A percentile compares a stretch with the other conserved stretches of the same genome.
Conservation (phyloP, 2,888 invertebrate genomes). For the Phorcus lineatus region DNA sequence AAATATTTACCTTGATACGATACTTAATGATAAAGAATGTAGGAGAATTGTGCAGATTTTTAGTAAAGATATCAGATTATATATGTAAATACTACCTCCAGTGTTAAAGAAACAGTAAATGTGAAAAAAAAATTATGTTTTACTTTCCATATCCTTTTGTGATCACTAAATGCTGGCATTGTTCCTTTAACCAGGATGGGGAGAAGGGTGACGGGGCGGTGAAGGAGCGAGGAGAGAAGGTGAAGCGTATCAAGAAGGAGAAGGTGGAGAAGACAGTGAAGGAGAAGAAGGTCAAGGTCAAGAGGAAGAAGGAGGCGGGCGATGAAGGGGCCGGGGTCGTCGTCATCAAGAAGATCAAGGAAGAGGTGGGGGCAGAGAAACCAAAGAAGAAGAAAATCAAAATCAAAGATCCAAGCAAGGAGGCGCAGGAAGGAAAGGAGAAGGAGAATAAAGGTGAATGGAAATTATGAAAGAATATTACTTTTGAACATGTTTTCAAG, state of each 20-base stretch:
- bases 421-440: slow-evolving; percentile 32
- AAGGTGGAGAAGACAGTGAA: slow-evolving; percentile 55
- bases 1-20: no score
- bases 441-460: slow-evolving; percentile 31
- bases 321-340: slow-evolving; percentile 32
- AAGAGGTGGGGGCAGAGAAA: slow-evolving; percentile 51
- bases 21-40: no score
- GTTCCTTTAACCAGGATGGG: slow-evolving; percentile 24
- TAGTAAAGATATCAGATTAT: no score
- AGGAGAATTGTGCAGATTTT: no score
- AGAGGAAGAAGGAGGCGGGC: slow-evolving; percentile 50
- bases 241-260: slow-evolving; percentile 58
- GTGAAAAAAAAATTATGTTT: no score
- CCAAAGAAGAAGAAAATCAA: slow-evolving; percentile 58
- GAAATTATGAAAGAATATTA: no score
- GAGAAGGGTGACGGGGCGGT: slow-evolving; percentile 33
- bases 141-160: no score
- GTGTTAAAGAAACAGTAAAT: no score
- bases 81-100: no score
- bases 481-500: no score
- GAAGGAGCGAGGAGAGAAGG: slow-evolving; percentile 29
- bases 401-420: slow-evolving; percentile 40
- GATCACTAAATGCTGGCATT: background rate
- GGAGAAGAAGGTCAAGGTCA: slow-evolving; percentile 47
- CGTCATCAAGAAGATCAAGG: slow-evolving; percentile 49